Evolutionary conservation across 2,797 vertebrate species (phyloP).

Genomic region (Poecilia wingei): DNA sequence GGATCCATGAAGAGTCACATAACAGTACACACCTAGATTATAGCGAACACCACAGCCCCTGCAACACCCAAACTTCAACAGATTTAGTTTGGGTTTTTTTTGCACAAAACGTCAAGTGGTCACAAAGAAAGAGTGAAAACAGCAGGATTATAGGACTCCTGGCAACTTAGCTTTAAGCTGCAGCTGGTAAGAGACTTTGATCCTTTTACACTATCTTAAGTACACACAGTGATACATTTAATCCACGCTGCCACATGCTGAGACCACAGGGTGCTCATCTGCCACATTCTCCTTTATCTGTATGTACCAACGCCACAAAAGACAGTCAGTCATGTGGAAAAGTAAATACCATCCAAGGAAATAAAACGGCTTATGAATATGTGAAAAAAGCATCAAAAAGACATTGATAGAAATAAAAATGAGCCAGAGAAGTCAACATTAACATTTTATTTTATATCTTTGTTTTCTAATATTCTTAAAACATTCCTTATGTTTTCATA

Average conservation of each 20-base stretch:
- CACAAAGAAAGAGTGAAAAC: conserved; percentile 25
- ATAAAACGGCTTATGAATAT: not conserved
- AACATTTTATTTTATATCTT: not conserved
- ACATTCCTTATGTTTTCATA: not conserved
- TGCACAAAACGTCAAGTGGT: conserved; percentile 20
- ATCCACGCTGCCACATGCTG: conserved; percentile 49
- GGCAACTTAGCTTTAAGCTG: conserved; percentile 27
- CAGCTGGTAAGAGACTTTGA: conserved; percentile 44
- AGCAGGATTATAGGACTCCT: conserved; percentile 21
- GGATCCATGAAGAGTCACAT: conserved; percentile 10
- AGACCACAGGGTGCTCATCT: conserved; percentile 37
- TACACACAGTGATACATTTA: conserved; percentile 54
- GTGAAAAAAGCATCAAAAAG: not conserved
- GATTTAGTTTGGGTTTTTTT: conserved; percentile 23
- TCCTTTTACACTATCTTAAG: conserved; percentile 52
- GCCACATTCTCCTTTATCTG: conserved; percentile 36
- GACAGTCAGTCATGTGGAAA: not conserved
- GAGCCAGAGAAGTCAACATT: not conserved
- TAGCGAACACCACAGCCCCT: conserved; percentile 7
- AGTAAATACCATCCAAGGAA: not conserved
- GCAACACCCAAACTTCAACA: conserved; percentile 11
- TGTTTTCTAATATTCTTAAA: not conserved
- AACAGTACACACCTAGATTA: conserved; percentile 27
- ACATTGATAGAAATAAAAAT: not conserved
- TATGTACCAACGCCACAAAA: conserved; percentile 38